These are phyloP conservation scores for Drosophila leonis DNA, from an alignment of 2,888 invertebrate genomes.

Conservation along the genomic window DNA sequence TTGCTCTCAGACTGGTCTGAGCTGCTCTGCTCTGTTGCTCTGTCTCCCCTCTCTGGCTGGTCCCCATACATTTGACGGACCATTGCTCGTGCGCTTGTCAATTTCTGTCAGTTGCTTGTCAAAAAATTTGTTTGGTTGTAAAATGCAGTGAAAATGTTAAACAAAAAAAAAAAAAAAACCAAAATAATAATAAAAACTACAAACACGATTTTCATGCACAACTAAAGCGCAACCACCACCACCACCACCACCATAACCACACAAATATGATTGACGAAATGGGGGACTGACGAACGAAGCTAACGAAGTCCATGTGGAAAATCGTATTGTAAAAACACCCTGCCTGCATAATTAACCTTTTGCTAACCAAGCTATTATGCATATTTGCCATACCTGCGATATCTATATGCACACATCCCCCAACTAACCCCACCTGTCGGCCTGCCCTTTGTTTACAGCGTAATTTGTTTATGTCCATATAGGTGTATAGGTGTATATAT, in stretches of 20 bases:
- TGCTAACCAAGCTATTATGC: constrained; percentile 38
- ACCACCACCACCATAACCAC: neutral
- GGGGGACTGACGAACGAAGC: constrained; percentile 43
- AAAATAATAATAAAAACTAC: constrained; percentile 48
- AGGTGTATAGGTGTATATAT: neutral
- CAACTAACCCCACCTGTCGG: neutral
- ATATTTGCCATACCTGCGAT: constrained; percentile 53
- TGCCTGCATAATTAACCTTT: constrained; percentile 78
- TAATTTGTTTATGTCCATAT: constrained; percentile 60
- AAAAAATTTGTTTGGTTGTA: constrained; percentile 78
- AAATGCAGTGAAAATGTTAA: constrained; percentile 73
- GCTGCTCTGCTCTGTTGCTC: constrained; percentile 19
- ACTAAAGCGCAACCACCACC: constrained; percentile 51
- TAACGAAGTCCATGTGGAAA: constrained; percentile 36
- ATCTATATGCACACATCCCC: constrained; percentile 8
- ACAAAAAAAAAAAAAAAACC: constrained; percentile 26
- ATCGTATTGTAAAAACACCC: constrained; percentile 34
- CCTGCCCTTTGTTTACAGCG: constrained; percentile 66
- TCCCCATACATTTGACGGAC: constrained; percentile 59
- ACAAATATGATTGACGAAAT: constrained; percentile 69
- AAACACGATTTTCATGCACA: constrained; percentile 81
- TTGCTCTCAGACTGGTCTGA: constrained; percentile 30
- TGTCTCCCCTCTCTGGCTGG: constrained; percentile 8
- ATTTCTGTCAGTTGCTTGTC: constrained; percentile 82
- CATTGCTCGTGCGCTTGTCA: constrained; percentile 79